Conservation (phyloP, 2,797 vertebrate genomes). For the Sebastes oblongus region DNA sequence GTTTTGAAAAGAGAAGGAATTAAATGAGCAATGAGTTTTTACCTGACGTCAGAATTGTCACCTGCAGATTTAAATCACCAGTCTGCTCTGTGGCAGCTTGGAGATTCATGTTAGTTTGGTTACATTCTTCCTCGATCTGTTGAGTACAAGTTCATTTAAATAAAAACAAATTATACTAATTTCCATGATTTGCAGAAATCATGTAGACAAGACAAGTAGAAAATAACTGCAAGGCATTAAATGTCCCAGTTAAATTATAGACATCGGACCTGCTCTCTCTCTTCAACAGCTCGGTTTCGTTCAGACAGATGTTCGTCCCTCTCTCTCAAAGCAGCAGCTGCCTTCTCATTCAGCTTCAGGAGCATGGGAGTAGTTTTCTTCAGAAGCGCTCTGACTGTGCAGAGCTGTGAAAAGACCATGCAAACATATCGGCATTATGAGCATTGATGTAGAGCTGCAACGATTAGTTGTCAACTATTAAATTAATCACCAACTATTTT, state of each 20-base stretch:
- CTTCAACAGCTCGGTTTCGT: slow-evolving; percentile 69
- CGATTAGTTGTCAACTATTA: too few relatives aligned
- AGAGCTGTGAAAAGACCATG: slow-evolving; percentile 61
- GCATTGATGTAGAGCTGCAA: background rate
- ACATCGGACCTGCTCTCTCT: slow-evolving; percentile 72
- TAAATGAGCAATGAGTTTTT: background rate
- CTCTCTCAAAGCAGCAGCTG: slow-evolving; percentile 71
- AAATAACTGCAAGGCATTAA: background rate
- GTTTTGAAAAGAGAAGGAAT: background rate
- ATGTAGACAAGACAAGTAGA: background rate
- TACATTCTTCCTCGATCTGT: slow-evolving; percentile 76
- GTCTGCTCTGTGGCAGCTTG: slow-evolving; percentile 75
- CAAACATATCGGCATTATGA: background rate
- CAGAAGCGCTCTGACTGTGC: slow-evolving; percentile 65
- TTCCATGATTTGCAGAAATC: background rate
- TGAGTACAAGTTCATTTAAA: background rate
- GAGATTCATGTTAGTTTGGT: slow-evolving; percentile 55
- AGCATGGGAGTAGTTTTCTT: slow-evolving; percentile 71
- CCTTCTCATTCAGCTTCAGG: slow-evolving; percentile 77
- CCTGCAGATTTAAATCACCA: slow-evolving; percentile 78
- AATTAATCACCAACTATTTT: too few relatives aligned
- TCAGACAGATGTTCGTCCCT: slow-evolving; percentile 54
- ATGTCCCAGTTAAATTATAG: background rate
- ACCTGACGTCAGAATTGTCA: slow-evolving; percentile 83
- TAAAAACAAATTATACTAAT: background rate